A percentile compares a stretch with the other conserved stretches of the same genome.
Evolutionary conservation across 2,888 invertebrate species (phyloP).

Genomic region (Scaptodrosophila latifasciaeformis): DNA sequence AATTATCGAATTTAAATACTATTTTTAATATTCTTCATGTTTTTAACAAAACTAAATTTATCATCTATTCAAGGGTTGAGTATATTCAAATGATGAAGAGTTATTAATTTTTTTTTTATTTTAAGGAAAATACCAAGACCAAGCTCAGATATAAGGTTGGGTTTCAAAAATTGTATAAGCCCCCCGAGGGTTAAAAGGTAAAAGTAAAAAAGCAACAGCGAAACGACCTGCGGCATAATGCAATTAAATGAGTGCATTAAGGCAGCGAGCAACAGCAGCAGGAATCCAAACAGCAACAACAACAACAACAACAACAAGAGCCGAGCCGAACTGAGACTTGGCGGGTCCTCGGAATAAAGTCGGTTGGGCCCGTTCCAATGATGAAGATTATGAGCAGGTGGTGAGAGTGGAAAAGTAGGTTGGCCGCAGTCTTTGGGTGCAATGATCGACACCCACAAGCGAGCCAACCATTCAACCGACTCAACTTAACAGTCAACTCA

Average conservation of each 20-base stretch:
- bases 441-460: slow-evolving; percentile 41
- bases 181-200: slow-evolving; percentile 19
- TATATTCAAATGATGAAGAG: too few relatives aligned
- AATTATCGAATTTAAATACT: too few relatives aligned
- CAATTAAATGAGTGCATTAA: slow-evolving; percentile 67
- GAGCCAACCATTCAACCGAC: neutral
- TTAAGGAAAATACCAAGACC: too few relatives aligned
- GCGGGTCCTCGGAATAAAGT: neutral
- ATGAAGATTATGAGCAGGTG: neutral
- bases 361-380: too few relatives aligned
- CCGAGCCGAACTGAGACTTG: neutral
- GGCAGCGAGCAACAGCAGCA: slow-evolving; percentile 19
- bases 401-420: neutral
- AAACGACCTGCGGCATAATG: slow-evolving; percentile 61
- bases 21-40: too few relatives aligned
- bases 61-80: too few relatives aligned
- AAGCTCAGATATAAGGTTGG: neutral
- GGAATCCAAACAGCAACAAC: too few relatives aligned
- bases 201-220: neutral
- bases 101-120: too few relatives aligned
- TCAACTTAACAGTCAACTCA: neutral
- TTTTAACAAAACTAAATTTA: too few relatives aligned
- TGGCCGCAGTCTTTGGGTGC: slow-evolving; percentile 17
- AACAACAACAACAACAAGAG: slow-evolving; percentile 1
- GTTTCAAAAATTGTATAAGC: slow-evolving; percentile 9